Evolutionary conservation across 2,797 vertebrate species (phyloP), one percentile per base, ranked within the genome.

Genomic region (Poeciliopsis gracilis): DNA sequence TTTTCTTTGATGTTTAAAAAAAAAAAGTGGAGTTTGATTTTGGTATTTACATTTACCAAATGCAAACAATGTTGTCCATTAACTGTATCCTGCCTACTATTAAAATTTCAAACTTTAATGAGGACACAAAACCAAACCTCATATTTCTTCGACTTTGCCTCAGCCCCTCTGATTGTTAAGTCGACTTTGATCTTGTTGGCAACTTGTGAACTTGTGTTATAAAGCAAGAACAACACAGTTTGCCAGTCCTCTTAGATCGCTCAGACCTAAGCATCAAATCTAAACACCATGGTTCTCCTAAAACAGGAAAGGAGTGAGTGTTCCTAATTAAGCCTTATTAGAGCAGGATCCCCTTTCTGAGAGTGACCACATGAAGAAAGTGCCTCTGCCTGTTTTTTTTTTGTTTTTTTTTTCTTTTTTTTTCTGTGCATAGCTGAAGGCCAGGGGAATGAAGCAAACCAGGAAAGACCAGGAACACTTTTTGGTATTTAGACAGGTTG

Each of bases 401-500:
- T 10, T 23, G 8, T 10, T 53, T 53, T 11, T 10, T 1, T 23
- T 49, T 5, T 36, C 3, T 36, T 38, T 25, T 25, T 25, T 53
- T 33, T 10, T 85, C 79, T 57, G 86, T 91, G 87, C 88, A 55
- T 86, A 45, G 77, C 84, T 77, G 84, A 87, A 69, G 81, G 82
- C 84, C 77, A 73, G 77, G 55, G 47, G 73, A 88, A 72, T 46
- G n/a, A 81, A 83, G 84, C 66, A 11, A 66, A 74, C 78, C 63
- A 67, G 77, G 66, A 70, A 81, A 76, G 73, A 82, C 80, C 85
- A 87, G 82, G 74, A 85, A 75, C 77, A 80, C 77, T 38, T 70
- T 70, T 88, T 67, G 78, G 82, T 93, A 88, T 94, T 95, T 92
- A 89, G 90, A 91, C 91, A 92, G 90, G 87, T 91, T 92, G 90